Base-by-base conservation (phyloP, 1,140 invertebrate genomes). In the Pteromalus puparum region DNA sequence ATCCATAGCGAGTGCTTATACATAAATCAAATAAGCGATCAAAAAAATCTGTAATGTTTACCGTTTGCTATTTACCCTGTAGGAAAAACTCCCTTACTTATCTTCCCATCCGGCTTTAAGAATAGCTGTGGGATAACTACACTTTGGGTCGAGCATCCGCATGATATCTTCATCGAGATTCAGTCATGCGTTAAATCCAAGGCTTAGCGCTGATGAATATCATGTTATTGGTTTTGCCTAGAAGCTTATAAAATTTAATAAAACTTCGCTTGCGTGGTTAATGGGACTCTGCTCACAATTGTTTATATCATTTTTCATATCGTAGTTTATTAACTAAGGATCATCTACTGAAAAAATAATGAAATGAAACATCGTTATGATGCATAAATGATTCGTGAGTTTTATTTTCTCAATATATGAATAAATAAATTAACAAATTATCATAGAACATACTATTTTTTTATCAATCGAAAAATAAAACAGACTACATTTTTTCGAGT, bases 101-200 rank as follows among this genome's bases (percentile, higher is more conserved):
- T 67, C 28, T 38, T 76, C 28, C 65, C 34, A 76, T 67, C 13
- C 46, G 28, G 10, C 30, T 53, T 61, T 61, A 61, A 82, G 48
- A 82, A 73, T 61, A 74, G 30, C 70, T 34, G 73, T 34, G 73
- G 70, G 30, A 67, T 30, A 38, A 77, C 28, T 70, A 53, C 72
- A 75, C 38, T 48, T 68, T 82, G 15, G 6, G 18, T 30, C 30
- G 18, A 68, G 65, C 12, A 83, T 83, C 13, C 74, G 53, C 53
- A 38, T 34, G 28, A 79, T 79, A 79, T 83, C 21, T 61, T 38
- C 75, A 78, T 78, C 67, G 28, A 78, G 67, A 83, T 38, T 78
- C 75, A 73, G 65, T 83, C 75, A 72, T 72, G 75, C 65, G 46
- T 83, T 72, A 78, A 83, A 83, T 70, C 82, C 73, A 26, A 46